phyloP scores from a whole-genome alignment of 2,888 invertebrate species.

The Smittia sp. region DNA sequence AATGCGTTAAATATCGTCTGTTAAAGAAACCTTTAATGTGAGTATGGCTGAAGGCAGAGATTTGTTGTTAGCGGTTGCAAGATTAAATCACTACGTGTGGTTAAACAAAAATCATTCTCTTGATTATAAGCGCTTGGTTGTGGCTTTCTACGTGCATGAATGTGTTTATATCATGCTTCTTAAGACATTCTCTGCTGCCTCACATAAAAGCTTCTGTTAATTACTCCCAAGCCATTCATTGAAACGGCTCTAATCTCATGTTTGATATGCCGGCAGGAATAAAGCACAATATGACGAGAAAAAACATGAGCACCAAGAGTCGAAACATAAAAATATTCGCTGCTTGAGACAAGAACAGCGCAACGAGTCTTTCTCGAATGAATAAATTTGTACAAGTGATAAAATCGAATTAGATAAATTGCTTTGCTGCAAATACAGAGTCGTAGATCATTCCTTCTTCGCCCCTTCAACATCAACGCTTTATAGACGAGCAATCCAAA shows the following conservation, averaged over 20 bases:
- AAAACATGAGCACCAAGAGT: background rate
- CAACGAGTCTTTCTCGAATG: background rate
- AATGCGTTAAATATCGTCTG: too few species aligned
- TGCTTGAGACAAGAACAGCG: background rate
- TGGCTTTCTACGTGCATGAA: conserved; percentile 5
- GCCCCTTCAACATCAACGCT: too few species aligned
- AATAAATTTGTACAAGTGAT: background rate
- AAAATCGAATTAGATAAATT: conserved; percentile 36
- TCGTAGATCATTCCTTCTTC: too few species aligned
- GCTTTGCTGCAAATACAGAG: background rate
- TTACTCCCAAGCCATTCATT: conserved; percentile 35
- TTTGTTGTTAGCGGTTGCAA: conserved; percentile 18
- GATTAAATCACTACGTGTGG: conserved; percentile 35
- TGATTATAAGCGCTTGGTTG: conserved; percentile 1
- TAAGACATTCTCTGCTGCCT: background rate
- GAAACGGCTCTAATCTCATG: conserved; percentile 4
- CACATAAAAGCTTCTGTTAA: conserved; percentile 34
- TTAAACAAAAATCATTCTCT: conserved; percentile 33
- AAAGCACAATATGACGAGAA: background rate
- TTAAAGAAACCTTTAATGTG: too few species aligned
- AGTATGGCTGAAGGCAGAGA: too few species aligned
- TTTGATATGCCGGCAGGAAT: background rate
- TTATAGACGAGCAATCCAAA: background rate
- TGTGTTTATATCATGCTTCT: background rate
- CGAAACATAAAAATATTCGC: background rate